Conservation (phyloP, 2,113 vertebrate species). For the Meriones unguiculatus region DNA sequence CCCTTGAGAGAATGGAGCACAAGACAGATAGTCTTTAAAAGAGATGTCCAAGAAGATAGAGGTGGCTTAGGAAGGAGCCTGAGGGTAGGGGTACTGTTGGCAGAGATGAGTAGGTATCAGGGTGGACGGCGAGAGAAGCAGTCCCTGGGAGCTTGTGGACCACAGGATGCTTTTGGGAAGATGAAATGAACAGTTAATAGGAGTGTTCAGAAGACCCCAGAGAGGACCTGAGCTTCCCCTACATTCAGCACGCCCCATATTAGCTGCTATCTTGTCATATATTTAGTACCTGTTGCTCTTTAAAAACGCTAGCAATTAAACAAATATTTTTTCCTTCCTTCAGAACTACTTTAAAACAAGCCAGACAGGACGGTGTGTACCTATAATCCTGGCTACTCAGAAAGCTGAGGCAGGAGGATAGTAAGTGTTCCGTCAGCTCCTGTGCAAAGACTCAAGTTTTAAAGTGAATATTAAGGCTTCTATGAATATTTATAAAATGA, state of each 20-base stretch:
- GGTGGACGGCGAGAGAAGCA: not conserved
- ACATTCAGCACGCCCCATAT: not conserved
- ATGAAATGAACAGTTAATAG: not conserved
- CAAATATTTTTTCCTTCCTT: not conserved
- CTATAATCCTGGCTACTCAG: not conserved
- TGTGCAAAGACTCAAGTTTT: not conserved
- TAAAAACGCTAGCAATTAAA: not conserved
- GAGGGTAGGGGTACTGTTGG: not conserved
- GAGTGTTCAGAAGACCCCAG: not conserved
- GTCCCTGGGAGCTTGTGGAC: not conserved
- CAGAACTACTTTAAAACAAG: constrained; percentile 33
- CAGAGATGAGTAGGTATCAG: not conserved
- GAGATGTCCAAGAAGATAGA: not conserved
- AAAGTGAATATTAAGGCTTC: not conserved
- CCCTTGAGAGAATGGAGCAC: not conserved
- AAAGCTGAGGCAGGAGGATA: not conserved
- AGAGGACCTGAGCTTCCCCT: not conserved
- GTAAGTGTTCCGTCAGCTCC: not conserved
- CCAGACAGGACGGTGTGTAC: not conserved
- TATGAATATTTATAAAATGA: constrained; percentile 26
- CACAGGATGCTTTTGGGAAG: not conserved
- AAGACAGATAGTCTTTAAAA: not conserved
- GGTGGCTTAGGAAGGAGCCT: not conserved
- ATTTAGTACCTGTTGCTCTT: constrained; percentile 5
- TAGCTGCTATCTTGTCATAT: not conserved